phyloP scores from a whole-genome alignment of 2,113 vertebrate genomes.

The Bos javanicus region DNA sequence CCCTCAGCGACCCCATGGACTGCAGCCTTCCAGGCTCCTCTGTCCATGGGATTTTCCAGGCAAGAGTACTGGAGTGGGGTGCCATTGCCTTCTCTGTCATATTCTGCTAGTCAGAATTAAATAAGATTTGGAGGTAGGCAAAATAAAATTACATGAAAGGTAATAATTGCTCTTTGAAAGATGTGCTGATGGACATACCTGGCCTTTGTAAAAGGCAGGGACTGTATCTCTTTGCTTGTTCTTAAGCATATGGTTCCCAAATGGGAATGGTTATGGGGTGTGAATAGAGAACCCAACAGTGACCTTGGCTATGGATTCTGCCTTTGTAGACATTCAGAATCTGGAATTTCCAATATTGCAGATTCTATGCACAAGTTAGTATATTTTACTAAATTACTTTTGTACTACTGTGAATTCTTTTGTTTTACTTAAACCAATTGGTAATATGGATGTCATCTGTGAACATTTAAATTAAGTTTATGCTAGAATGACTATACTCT shows the following conservation, averaged over 20 bases:
- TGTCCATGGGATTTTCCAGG: no score
- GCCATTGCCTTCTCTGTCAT: no score
- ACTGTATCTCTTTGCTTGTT: background rate
- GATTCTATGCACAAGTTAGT: background rate
- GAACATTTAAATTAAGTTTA: background rate
- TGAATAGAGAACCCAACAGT: background rate
- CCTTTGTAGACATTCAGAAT: background rate
- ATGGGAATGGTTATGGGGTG: background rate
- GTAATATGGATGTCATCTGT: background rate
- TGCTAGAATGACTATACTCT: background rate
- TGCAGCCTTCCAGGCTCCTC: no score
- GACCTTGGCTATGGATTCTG: background rate
- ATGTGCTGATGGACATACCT: background rate
- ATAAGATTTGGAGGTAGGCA: background rate
- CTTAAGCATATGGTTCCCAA: background rate
- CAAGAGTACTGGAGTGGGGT: no score
- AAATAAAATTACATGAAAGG: background rate
- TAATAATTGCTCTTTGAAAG: background rate
- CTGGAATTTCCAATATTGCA: background rate
- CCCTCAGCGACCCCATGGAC: no score
- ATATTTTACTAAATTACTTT: background rate
- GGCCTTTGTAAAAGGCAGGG: background rate
- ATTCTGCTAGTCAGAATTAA: background rate
- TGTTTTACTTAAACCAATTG: background rate
- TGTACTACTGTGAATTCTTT: background rate